Base-by-base conservation (phyloP, 2,797 vertebrate genomes). In the Eupleurogrammus muticus region DNA sequence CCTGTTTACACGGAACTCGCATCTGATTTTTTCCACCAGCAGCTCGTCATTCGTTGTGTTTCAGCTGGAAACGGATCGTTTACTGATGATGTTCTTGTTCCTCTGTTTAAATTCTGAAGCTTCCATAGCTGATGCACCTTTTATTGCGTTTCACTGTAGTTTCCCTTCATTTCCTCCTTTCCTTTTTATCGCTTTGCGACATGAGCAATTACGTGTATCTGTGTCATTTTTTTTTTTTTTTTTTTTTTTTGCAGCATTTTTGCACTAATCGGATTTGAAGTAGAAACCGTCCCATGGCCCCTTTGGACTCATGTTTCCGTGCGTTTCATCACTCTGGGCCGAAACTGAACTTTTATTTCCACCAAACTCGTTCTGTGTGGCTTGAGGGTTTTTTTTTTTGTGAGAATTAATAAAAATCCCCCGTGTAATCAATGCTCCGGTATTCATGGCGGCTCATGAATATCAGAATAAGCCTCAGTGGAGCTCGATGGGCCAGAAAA, bases 401-500 rank as follows among this genome's bases (percentile, higher is more conserved):
- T 57, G 20, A 81, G 74, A 75, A 84, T 67, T 66, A 71, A 75
- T 69, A 66, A 81, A 73, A 75, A 73, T 14, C 66, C 58, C 34
- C 65, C 63, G 42, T 62, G 64, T 79, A 70, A 70, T 71, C 10
- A 50, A 32, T 58, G 68, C 51, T 62, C 75, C 61, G 49, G 88
- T 82, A 73, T 86, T 86, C 70, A 85, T 75, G 40, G 14, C 17
- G 56, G 75, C 60, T 84, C 81, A 58, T 84, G 35, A 36, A 75
- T 85, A 83, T 86, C 79, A 73, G 74, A 84, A 76, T 74, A 70
- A 78, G 74, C 65, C 65, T 80, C 59, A 55, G n/a, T 63, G 11
- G 59, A 58, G 60, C 70, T 81, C 87, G 90, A 88, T 73, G 73
- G 60, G 56, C 69, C 80, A 82, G 79, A 89, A 87, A 87, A 87